Evolutionary conservation across 2,888 invertebrate species (phyloP), one percentile per base, ranked within the genome.

Genomic region (Lasioglossum villosulum): DNA sequence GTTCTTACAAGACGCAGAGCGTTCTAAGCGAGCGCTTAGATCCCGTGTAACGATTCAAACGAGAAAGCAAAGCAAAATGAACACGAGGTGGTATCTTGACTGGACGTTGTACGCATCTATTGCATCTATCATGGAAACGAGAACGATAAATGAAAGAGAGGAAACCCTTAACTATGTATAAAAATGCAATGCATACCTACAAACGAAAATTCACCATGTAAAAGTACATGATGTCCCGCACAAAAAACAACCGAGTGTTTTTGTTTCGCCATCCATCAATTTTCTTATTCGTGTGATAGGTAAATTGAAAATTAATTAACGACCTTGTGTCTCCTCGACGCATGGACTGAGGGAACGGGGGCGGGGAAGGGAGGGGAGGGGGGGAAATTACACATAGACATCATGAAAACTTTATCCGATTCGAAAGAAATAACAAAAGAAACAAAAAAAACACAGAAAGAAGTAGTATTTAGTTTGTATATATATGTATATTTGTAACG

Each of bases 401-500:
- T 79, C 84, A 84, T 87, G 83, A 89, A 52, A 89, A 87, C 85
- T 88, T 85, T 88, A 89, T 90, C 78, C 82, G 86, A 84, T 84
- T 89, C 81, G 56, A 56, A n/a, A n/a, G 78, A 74, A 66, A 85
- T 84, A 63, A 30, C 8, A 30, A 63, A 63, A 30, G 34, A 63
- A 63, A 63, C 8, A 63, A 27, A 30, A 63, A 63, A 63, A 63
- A 63, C 6, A 63, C 63, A 63, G 63, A 63, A 63, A 80, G 80
- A 80, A 84, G 84, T 87, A 91, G 88, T 87, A 85, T 91, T 91
- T 91, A 91, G 91, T 91, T 91, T 91, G 91, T 91, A 91, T 90
- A 91, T 91, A 90, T 91, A 90, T 91, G 91, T 91, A 91, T 91
- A 91, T 91, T 91, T 91, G 90, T 91, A 91, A 91, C 87, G 90